Evolutionary conservation across 1,140 invertebrate genomes (phyloP), one percentile per base, ranked within the genome.

Genomic region (Pseudoatta argentina): DNA sequence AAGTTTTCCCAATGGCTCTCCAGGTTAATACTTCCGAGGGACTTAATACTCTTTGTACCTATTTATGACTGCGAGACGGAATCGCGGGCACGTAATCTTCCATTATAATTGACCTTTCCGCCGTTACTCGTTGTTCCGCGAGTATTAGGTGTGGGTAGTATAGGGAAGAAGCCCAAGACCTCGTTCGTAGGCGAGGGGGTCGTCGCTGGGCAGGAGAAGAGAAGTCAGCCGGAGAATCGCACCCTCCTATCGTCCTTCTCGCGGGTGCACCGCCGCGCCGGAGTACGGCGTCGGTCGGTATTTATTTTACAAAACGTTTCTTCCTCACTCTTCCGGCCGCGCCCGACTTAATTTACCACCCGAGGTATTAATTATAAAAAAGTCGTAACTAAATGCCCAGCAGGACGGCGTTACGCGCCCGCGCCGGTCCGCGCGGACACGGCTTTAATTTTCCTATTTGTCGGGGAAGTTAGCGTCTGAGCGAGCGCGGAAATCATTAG

Each of bases 331-430:
- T 90, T 86, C 85, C 72, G 59, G 72, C 86, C 88, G 53, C 67
- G 34, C 73, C 90, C 91, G 92, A 94, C 92, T 94, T 94, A 93
- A 93, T 94, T 94, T 91, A 92, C 92, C 93, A 92, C 89, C 91
- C 89, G 92, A 91, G 92, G 93, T 94, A 94, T 94, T 94, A 94
- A 94, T 94, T 94, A 94, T 94, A 94, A 94, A 94, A 94, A 94
- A 94, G 93, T 94, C 91, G 93, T 94, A 93, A 94, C 93, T 93
- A 93, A 94, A 94, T 93, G 94, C 92, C 92, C 92, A 86, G 90
- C 92, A 87, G 91, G 83, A 86, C 78, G 86, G 88, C 86, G 88
- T 89, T 88, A 86, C 86, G 78, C 69, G 79, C 86, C 78, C 78
- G 64, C 48, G 77, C 79, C 82, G 88, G 92, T 92, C 76, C 87